A percentile compares a stretch with the other conserved stretches of the same genome.
phyloP scores from a whole-genome alignment of 1,140 invertebrate species.

The Calosoma granatense region DNA sequence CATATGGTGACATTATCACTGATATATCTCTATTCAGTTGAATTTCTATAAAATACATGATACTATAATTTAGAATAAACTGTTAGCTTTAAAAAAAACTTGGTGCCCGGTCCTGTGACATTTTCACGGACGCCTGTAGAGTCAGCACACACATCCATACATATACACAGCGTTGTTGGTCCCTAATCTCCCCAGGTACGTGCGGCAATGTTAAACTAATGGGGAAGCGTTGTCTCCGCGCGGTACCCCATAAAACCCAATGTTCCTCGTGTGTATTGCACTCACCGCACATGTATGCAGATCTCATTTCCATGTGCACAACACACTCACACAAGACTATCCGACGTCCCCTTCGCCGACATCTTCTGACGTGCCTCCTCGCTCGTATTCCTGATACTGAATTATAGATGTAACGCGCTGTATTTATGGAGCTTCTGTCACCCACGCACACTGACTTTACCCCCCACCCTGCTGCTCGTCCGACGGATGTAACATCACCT shows the following conservation, averaged over 20 bases:
- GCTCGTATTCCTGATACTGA: not conserved
- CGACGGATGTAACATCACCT: not conserved
- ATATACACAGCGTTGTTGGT: too few species aligned
- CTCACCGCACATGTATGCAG: not conserved
- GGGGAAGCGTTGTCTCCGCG: slow-evolving; percentile 4
- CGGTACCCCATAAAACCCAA: not conserved
- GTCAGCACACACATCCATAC: too few species aligned
- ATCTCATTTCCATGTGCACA: slow-evolving; percentile 2
- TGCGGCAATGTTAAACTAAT: slow-evolving; percentile 4
- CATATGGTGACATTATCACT: too few species aligned
- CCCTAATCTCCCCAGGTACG: too few species aligned
- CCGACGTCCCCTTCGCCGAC: not conserved
- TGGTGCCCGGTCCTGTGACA: too few species aligned
- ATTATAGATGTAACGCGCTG: not conserved
- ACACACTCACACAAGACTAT: too few species aligned
- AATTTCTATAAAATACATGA: too few species aligned
- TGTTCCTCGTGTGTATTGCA: slow-evolving; percentile 3
- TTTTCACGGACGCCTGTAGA: too few species aligned
- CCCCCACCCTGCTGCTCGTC: not conserved
- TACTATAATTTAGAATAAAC: too few species aligned
- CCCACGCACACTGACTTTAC: too few species aligned
- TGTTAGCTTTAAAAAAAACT: too few species aligned
- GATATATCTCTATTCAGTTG: too few species aligned
- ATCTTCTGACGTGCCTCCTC: not conserved
- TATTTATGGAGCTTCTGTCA: slow-evolving; percentile 5